Evolutionary conservation across 2,888 invertebrate species (phyloP).

Genomic region (Lasioglossum leucozonium): DNA sequence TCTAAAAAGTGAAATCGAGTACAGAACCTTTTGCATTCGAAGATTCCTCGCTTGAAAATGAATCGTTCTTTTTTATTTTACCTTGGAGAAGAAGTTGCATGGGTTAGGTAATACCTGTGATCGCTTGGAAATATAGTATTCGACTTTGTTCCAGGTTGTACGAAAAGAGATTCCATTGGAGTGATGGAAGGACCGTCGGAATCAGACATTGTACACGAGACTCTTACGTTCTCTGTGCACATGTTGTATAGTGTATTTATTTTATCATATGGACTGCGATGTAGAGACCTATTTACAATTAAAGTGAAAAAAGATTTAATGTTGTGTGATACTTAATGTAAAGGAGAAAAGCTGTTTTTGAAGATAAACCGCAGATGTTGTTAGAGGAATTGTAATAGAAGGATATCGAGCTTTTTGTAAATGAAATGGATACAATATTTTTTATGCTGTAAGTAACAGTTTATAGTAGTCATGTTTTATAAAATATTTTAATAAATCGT

Average conservation of each 20-base stretch:
- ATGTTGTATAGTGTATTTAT: constrained; percentile 62
- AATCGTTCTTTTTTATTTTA: background rate
- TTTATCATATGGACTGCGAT: constrained; percentile 50
- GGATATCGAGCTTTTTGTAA: constrained; percentile 26
- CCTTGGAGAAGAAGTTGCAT: background rate
- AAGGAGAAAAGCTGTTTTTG: constrained; percentile 7
- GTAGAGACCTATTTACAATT: constrained; percentile 52
- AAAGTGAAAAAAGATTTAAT: constrained; percentile 38
- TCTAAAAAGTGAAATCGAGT: constrained; percentile 1
- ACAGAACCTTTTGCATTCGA: background rate
- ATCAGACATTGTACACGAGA: constrained; percentile 16
- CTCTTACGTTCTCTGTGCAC: constrained; percentile 9
- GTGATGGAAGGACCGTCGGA: constrained; percentile 79
- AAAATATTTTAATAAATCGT: constrained; percentile 47
- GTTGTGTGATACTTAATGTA: constrained; percentile 47
- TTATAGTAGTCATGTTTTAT: constrained; percentile 37
- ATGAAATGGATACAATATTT: constrained; percentile 20
- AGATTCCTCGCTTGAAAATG: background rate
- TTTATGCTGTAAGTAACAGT: constrained; percentile 16
- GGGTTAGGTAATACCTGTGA: background rate
- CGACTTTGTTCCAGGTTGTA: constrained; percentile 88
- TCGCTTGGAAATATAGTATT: constrained; percentile 4
- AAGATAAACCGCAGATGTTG: background rate
- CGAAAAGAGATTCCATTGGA: constrained; percentile 91
- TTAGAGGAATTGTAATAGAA: constrained; percentile 18